Evolutionary conservation across 2,888 invertebrate species (phyloP).

Genomic region (Macrosoma leucophasiata): DNA sequence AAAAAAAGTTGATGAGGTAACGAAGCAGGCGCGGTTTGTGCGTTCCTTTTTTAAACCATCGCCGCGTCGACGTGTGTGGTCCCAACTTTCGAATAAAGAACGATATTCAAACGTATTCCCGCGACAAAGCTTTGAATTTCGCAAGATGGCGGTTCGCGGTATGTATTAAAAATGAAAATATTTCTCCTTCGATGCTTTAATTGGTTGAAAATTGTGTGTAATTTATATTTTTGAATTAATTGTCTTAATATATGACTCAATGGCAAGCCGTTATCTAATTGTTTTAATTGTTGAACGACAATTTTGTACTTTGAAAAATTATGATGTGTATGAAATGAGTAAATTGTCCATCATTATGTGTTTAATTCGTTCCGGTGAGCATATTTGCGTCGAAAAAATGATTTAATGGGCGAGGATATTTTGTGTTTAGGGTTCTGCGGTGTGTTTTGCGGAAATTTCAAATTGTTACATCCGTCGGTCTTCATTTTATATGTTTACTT

Average conservation of each 20-base stretch:
- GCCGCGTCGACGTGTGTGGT: constrained; percentile 68
- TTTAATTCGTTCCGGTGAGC: too few relatives aligned
- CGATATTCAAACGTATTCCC: constrained; percentile 24
- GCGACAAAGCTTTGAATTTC: constrained; percentile 21
- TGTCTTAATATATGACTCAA: constrained; percentile 38
- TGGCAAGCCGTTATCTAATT: constrained; percentile 24
- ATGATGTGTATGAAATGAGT: constrained; percentile 2
- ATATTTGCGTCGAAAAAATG: too few relatives aligned
- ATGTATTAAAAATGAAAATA: constrained; percentile 45
- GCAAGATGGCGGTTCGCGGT: constrained; percentile 21
- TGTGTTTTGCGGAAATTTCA: too few relatives aligned
- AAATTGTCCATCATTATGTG: too few relatives aligned
- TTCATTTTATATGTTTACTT: too few relatives aligned
- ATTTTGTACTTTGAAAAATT: constrained; percentile 6
- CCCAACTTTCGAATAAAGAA: constrained; percentile 29
- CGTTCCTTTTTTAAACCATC: constrained; percentile 69
- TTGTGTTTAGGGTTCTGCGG: too few relatives aligned
- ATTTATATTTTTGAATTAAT: constrained; percentile 38
- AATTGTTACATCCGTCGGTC: too few relatives aligned
- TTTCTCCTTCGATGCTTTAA: constrained; percentile 41
- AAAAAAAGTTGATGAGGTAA: constrained; percentile 70
- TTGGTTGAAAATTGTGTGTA: constrained; percentile 50
- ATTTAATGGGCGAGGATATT: too few relatives aligned
- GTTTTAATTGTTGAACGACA: constrained; percentile 12
- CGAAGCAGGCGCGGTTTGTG: constrained; percentile 70